These are phyloP conservation scores for Oryctes rhinoceros DNA, from an alignment of 1,140 invertebrate genomes.

Conservation along the genomic window DNA sequence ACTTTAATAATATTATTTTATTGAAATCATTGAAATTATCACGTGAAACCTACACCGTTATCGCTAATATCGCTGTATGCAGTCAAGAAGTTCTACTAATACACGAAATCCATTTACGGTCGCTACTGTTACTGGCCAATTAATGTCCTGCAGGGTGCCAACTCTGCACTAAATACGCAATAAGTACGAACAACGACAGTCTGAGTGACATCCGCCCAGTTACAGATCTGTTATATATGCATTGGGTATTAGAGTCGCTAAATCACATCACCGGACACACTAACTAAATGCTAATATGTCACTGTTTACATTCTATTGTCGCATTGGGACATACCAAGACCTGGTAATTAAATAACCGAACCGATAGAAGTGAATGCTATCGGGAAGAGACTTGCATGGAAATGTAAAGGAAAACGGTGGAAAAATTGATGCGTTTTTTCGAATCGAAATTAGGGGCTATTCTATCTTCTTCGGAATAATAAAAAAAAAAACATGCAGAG, in stretches of 20 bases:
- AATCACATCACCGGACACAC: constrained; percentile 28
- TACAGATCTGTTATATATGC: constrained; percentile 34
- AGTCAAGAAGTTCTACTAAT: not conserved
- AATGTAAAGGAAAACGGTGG: too few relatives aligned
- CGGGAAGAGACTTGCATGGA: too few relatives aligned
- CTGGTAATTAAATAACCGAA: constrained; percentile 27
- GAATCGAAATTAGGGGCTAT: too few relatives aligned
- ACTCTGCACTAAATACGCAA: constrained; percentile 13
- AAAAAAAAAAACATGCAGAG: too few relatives aligned
- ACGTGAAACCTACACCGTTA: too few relatives aligned
- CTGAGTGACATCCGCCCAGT: constrained; percentile 20
- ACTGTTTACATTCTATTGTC: constrained; percentile 36
- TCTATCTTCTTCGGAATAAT: too few relatives aligned
- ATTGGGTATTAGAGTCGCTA: constrained; percentile 30
- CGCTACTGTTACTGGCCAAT: not conserved
- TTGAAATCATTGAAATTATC: too few relatives aligned
- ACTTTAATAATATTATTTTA: too few relatives aligned
- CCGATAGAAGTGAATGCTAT: not conserved
- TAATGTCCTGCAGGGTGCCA: constrained; percentile 6
- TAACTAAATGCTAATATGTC: constrained; percentile 36
- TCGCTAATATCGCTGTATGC: too few relatives aligned
- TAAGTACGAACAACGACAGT: constrained; percentile 36
- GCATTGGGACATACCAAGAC: constrained; percentile 3
- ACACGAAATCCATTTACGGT: not conserved
- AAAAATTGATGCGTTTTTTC: too few relatives aligned